These are phyloP conservation scores for Myotis planiceps DNA, from an alignment of 2,797 vertebrate species.

Conservation along the genomic window DNA sequence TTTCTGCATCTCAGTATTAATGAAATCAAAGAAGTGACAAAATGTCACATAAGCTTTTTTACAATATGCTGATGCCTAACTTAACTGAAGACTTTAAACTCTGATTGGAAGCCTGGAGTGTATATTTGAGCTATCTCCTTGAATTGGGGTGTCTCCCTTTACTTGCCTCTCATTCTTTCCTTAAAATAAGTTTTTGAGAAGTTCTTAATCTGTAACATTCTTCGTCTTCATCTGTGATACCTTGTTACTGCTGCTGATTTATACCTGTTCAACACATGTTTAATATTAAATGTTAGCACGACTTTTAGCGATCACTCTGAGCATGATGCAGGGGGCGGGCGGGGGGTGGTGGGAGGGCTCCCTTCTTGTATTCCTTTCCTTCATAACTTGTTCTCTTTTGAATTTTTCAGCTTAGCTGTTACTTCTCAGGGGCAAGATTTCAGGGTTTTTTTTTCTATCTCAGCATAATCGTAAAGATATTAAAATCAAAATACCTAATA, in stretches of 20 bases:
- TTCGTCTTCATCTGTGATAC: background rate
- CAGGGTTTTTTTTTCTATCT: background rate
- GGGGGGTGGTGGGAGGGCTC: no score
- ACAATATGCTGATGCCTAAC: background rate
- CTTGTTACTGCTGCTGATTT: background rate
- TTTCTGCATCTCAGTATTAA: constrained; percentile 42
- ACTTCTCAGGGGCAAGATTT: constrained; percentile 6
- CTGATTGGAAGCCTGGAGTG: background rate
- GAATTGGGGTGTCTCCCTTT: background rate
- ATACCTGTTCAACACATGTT: background rate
- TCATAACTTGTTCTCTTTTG: background rate
- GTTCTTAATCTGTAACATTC: background rate
- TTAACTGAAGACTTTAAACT: background rate
- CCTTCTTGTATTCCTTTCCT: background rate
- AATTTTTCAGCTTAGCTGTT: background rate
- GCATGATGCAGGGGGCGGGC: no score
- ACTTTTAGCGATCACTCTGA: background rate
- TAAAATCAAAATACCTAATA: constrained; percentile 54
- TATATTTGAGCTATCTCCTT: background rate
- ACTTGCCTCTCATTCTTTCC: background rate
- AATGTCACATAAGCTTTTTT: background rate
- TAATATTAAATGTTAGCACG: background rate
- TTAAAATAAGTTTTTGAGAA: background rate
- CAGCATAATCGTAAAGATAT: constrained; percentile 34
- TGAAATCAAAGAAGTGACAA: constrained; percentile 24